A percentile compares a stretch with the other conserved stretches of the same genome.
Conservation (phyloP, 2,797 vertebrate species). For the Myotis myotis region DNA sequence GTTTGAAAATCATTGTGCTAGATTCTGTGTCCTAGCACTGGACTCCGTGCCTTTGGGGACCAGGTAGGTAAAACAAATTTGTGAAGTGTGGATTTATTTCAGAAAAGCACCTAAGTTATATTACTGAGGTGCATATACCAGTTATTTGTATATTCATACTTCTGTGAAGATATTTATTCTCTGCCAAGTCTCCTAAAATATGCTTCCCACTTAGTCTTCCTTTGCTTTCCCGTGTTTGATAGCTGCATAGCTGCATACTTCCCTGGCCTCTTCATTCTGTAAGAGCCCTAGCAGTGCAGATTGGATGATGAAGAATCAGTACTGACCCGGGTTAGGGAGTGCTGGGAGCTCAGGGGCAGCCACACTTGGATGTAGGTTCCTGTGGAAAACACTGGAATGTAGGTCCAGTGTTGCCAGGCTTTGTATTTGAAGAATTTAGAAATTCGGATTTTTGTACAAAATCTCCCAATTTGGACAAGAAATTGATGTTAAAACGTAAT, state of each 20-base stretch:
- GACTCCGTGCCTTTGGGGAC: not conserved
- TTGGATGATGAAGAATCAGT: not conserved
- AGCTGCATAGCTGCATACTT: fast-evolving
- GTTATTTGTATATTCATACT: not conserved
- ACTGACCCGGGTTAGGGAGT: not conserved
- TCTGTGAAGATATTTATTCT: not conserved
- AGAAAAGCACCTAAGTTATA: not conserved
- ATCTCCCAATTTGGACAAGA: not conserved
- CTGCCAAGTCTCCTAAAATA: not conserved
- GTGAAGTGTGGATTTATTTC: not conserved
- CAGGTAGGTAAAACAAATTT: not conserved
- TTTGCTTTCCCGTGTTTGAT: not conserved
- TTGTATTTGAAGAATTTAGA: not conserved
- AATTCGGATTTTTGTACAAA: not conserved
- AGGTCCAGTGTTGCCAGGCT: not conserved
- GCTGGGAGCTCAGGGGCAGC: too few species aligned
- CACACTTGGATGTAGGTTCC: not conserved
- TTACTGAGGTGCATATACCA: not conserved
- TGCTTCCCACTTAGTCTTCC: not conserved
- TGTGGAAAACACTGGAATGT: not conserved
- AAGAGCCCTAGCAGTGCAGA: not conserved
- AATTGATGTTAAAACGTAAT: not conserved
- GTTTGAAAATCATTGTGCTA: not conserved
- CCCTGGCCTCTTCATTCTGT: not conserved
- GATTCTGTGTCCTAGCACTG: not conserved